Evolutionary conservation across 2,888 invertebrate species (phyloP).

Genomic region (Phymatocera aterrima): DNA sequence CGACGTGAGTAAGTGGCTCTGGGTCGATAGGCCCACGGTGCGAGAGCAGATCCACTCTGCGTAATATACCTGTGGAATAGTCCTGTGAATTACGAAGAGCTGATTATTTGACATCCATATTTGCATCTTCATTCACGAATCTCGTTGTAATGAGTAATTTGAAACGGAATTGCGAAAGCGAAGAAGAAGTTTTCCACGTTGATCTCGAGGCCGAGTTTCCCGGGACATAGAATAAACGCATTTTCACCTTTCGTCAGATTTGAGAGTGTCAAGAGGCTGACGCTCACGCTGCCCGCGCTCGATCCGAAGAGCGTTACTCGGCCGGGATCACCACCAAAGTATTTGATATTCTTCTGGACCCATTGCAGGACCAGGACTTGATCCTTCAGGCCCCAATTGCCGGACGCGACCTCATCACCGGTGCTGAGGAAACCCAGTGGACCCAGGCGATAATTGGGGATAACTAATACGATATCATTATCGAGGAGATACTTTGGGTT

Average conservation of each 20-base stretch:
- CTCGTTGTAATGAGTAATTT: no score
- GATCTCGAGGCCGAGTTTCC: no score
- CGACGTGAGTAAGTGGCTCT: slow-evolving; percentile 51
- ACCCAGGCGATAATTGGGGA: neutral
- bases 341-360: neutral
- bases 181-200: no score
- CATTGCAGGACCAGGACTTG: neutral
- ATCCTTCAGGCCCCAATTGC: neutral
- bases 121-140: no score
- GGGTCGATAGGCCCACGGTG: slow-evolving; percentile 54
- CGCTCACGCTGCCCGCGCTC: neutral
- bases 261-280: neutral
- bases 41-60: slow-evolving; percentile 59
- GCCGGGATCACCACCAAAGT: neutral
- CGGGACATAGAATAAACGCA: no score
- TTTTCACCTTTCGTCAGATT: neutral
- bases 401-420: neutral
- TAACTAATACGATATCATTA: neutral
- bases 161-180: neutral
- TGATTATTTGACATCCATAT: neutral
- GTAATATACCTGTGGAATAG: slow-evolving; percentile 65
- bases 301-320: neutral
- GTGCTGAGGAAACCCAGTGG: neutral
- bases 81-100: slow-evolving; percentile 46
- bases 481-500: neutral